phyloP scores from a whole-genome alignment of 2,113 vertebrate genomes.

The Leptobrachium leishanense region DNA sequence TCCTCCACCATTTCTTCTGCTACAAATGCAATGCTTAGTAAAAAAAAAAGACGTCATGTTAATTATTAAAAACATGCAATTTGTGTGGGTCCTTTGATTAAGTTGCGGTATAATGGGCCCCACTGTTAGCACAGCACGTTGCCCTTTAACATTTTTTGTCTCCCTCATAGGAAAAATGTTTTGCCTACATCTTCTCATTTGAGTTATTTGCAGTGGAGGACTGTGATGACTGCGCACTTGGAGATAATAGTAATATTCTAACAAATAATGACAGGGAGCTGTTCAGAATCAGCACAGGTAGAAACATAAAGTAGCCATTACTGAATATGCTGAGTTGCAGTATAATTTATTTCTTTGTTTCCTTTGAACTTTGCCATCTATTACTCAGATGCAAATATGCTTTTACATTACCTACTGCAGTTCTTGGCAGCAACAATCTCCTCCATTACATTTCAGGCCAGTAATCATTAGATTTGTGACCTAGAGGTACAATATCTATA shows the following conservation, averaged over 20 bases:
- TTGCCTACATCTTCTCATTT: background rate
- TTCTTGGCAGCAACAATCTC: constrained; percentile 8
- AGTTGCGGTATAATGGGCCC: too few relatives aligned
- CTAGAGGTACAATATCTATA: constrained; percentile 37
- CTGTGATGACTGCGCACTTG: constrained; percentile 6
- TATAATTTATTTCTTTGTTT: constrained; percentile 35
- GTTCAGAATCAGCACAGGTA: constrained; percentile 4
- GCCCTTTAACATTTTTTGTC: too few relatives aligned
- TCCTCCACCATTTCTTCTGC: too few relatives aligned
- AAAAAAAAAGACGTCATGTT: too few relatives aligned
- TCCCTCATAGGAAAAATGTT: background rate
- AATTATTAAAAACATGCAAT: too few relatives aligned
- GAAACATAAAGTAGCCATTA: constrained; percentile 2
- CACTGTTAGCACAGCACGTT: too few relatives aligned
- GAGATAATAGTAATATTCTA: constrained; percentile 3
- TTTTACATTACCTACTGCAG: constrained; percentile 23
- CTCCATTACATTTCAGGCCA: constrained; percentile 22
- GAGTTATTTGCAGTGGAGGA: background rate
- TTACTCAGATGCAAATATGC: constrained; percentile 38
- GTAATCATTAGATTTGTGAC: constrained; percentile 42
- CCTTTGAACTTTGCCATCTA: constrained; percentile 30
- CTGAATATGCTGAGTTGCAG: background rate
- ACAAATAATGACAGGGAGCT: constrained; percentile 8
- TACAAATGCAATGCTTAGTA: too few relatives aligned
- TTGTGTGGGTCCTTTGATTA: too few relatives aligned